Evolutionary conservation across 2,113 vertebrate species (phyloP).

Genomic region (Andinoacara biseriatus): DNA sequence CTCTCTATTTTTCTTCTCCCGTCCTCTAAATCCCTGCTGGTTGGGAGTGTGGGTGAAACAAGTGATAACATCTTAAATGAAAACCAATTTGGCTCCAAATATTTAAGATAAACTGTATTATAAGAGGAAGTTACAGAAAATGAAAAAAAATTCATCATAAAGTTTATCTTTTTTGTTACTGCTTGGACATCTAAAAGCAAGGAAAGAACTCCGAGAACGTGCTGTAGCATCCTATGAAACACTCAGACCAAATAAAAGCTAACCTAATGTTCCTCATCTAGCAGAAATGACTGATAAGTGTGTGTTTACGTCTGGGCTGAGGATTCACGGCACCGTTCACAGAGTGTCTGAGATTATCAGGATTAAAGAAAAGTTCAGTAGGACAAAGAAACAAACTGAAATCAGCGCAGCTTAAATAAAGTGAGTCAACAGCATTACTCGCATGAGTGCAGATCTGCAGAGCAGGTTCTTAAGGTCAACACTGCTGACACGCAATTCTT

Average conservation of each 20-base stretch:
- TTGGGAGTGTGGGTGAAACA: background rate
- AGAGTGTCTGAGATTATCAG: background rate
- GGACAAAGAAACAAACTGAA: background rate
- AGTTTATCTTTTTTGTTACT: too few relatives aligned
- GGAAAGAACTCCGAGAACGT: background rate
- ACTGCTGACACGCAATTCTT: background rate
- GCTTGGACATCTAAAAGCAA: background rate
- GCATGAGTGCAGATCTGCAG: background rate
- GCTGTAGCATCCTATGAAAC: too few relatives aligned
- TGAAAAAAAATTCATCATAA: too few relatives aligned
- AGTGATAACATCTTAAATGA: too few relatives aligned
- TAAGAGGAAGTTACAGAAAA: background rate
- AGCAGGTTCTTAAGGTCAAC: background rate
- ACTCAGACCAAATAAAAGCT: background rate
- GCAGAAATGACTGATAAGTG: background rate
- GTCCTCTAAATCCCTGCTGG: background rate
- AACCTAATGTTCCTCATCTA: accelerated
- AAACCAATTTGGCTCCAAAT: background rate
- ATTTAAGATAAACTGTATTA: background rate
- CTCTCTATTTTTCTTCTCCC: background rate
- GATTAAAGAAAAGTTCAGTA: background rate
- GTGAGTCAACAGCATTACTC: background rate
- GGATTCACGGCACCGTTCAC: background rate
- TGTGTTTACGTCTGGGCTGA: background rate
- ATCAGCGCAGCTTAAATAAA: background rate